phyloP scores from a whole-genome alignment of 2,888 invertebrate genomes.

The Acrocyrtus sp. region DNA sequence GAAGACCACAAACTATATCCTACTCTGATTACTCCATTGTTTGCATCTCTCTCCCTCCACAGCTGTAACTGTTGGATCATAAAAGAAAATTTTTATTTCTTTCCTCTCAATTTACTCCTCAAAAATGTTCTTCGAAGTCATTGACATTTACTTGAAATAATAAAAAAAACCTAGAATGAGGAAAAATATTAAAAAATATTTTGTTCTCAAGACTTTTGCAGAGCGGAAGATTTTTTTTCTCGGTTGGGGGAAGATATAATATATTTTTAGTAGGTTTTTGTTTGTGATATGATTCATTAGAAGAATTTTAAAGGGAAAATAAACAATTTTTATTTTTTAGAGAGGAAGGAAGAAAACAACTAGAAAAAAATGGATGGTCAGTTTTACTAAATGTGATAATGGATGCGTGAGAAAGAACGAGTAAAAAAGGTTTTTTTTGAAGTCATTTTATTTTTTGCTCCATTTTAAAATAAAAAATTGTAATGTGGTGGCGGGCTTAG shows the following conservation, averaged over 20 bases:
- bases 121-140: constrained; percentile 27
- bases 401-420: no score
- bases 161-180: neutral
- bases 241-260: neutral
- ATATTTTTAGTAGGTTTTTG: no score
- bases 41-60: constrained; percentile 1
- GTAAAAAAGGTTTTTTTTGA: no score
- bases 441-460: no score
- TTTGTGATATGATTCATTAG: constrained; percentile 12
- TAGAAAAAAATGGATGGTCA: no score
- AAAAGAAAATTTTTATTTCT: constrained; percentile 17
- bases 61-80: constrained; percentile 12
- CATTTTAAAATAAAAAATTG: no score
- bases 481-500: no score
- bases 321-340: neutral
- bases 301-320: neutral
- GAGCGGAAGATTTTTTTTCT: neutral
- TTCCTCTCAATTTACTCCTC: constrained; percentile 16
- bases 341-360: no score
- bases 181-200: no score
- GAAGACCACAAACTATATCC: no score
- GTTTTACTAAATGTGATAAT: constrained; percentile 21
- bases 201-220: neutral
- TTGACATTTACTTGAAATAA: constrained; percentile 34
- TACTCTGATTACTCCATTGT: no score